Conservation (phyloP, 2,113 vertebrate species). For the Cariama cristata region DNA sequence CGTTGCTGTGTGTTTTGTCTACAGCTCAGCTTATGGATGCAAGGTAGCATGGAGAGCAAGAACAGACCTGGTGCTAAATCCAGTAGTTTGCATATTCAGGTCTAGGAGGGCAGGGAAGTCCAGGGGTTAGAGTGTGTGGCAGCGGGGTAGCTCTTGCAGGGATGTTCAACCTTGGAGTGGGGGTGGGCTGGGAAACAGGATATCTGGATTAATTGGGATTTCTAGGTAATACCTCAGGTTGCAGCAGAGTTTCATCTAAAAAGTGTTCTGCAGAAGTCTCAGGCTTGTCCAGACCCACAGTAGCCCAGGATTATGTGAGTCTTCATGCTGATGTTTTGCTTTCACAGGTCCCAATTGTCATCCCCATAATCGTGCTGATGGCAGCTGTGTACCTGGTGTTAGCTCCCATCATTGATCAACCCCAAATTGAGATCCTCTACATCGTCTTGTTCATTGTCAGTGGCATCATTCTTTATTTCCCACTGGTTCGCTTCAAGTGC, state of each 20-base stretch:
- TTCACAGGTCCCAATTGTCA: constrained; percentile 83
- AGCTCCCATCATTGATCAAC: constrained; percentile 83
- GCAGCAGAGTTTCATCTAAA: not conserved
- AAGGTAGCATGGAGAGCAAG: not conserved
- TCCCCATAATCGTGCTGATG: constrained; percentile 83
- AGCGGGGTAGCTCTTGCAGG: not conserved
- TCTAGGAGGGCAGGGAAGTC: not conserved
- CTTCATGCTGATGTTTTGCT: not conserved
- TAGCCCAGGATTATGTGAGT: not conserved
- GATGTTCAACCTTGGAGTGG: not conserved
- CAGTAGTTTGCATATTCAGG: not conserved
- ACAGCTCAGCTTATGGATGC: not conserved
- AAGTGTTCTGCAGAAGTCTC: not conserved
- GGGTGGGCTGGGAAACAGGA: not conserved
- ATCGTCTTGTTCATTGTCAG: constrained; percentile 84
- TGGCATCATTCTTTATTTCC: constrained; percentile 83
- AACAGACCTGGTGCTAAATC: not conserved
- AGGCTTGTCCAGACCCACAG: not conserved
- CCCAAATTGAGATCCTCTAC: constrained; percentile 85
- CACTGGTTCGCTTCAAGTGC: constrained; percentile 82
- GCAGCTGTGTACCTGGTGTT: constrained; percentile 84
- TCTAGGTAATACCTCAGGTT: not conserved
- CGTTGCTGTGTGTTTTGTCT: not conserved
- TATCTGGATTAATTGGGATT: not conserved
- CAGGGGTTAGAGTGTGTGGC: not conserved